Evolutionary conservation across 2,113 vertebrate species (phyloP), one percentile per base, ranked within the genome.

Genomic region (Pontoporia blainvillei): DNA sequence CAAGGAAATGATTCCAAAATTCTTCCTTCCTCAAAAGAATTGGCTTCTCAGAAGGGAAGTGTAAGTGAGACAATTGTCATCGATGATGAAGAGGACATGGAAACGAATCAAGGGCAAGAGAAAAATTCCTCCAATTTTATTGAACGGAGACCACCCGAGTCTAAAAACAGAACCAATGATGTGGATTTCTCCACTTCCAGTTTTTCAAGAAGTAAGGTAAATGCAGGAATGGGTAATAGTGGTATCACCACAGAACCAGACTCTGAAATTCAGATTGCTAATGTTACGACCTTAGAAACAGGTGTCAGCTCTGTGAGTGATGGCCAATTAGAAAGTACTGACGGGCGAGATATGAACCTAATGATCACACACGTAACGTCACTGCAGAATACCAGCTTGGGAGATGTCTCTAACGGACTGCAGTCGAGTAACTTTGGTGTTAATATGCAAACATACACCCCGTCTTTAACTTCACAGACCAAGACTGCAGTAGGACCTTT

Each of bases 361-460:
- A 99, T 99, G 99, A 99, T 99, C 97, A 99, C 99, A 94, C 99
- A 99, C 81, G 99, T 99, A 97, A 99, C 99, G 1, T 99, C 99
- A 41, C 98, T 99, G 98, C 99, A 99, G 98, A 99, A 98, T 92
- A 97, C 98, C 97, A 98, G 62, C 96, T 98, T 98, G 98, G 98
- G 98, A 96, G 99, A 99, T 83, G 98, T 99, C 92, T 99, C 99
- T 97, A 99, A 99, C 31, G 99, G 99, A 97, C 99, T 99, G 92
- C 99, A 99, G 98, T 99, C 99, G 98, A 99, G 99, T 98, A 99
- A 98, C 79, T 99, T 99, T 98, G 99, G 99, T 98, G 98, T 99
- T 98, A 99, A 99, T 97, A 97, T 99, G 97, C 99, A 99, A 98
- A 99, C 98, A 95, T 99, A 98, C 98, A 99, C 98, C 98, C 98